Percentiles rank a stretch among this genome's conserved stretches.
phyloP scores from a whole-genome alignment of 2,797 vertebrate genomes.

The Pipistrellus nathusii region DNA sequence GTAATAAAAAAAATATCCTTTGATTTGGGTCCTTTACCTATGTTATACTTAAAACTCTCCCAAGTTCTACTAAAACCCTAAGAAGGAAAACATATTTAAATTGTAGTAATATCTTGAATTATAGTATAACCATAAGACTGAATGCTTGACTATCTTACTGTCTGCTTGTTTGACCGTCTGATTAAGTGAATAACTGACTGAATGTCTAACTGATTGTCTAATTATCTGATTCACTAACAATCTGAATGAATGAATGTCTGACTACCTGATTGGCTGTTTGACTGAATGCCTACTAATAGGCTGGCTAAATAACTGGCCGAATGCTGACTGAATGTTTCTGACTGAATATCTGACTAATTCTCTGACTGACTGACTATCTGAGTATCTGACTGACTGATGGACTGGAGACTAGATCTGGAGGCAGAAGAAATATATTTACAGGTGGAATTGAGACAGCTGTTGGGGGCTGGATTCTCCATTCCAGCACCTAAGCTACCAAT shows the following conservation, averaged over 20 bases:
- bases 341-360: not conserved
- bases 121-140: not conserved
- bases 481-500: not conserved
- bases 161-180: not conserved
- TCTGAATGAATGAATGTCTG: not conserved
- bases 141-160: not conserved
- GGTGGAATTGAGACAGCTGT: not conserved
- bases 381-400: not conserved
- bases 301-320: not conserved
- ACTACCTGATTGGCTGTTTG: not conserved
- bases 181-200: not conserved
- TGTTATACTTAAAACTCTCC: not conserved
- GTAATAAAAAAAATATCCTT: not conserved
- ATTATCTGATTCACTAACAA: not conserved
- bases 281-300: not conserved
- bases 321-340: not conserved
- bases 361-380: not conserved
- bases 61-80: not conserved
- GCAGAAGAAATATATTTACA: not conserved
- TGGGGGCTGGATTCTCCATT: not conserved
- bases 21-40: not conserved
- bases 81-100: not conserved
- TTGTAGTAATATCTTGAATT: not conserved
- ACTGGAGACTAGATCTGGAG: not conserved
- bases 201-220: not conserved